Conservation (phyloP, 1,140 invertebrate genomes). For the Anagrus nilaparvatae region DNA sequence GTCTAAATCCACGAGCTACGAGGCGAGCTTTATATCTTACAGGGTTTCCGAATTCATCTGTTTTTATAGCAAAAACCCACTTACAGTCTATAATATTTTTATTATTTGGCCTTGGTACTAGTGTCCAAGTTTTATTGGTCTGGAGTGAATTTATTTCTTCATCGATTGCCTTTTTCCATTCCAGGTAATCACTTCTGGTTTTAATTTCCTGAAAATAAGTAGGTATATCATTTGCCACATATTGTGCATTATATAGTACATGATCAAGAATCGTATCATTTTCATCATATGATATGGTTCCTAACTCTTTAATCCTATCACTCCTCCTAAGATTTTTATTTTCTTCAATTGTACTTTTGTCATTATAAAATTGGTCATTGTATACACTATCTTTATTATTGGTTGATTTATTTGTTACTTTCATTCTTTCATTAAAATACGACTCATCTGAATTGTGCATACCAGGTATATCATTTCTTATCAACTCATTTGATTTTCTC, state of each 20-base stretch:
- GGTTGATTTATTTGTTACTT: not conserved
- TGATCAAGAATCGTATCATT: slow-evolving; percentile 4
- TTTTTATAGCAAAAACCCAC: too few species aligned
- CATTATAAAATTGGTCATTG: too few species aligned
- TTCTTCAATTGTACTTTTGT: slow-evolving; percentile 4
- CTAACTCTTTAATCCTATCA: slow-evolving; percentile 23
- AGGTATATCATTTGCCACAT: slow-evolving; percentile 16
- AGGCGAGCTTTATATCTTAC: slow-evolving; percentile 34
- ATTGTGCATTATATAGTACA: slow-evolving; percentile 18
- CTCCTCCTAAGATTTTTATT: slow-evolving; percentile 26
- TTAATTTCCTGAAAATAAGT: slow-evolving; percentile 28
- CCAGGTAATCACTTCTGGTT: slow-evolving; percentile 19
- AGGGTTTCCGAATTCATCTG: slow-evolving; percentile 27
- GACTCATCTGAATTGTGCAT: not conserved
- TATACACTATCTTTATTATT: not conserved
- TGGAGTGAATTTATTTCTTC: slow-evolving; percentile 31
- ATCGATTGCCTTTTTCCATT: slow-evolving; percentile 31
- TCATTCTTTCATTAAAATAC: not conserved
- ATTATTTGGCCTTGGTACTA: slow-evolving; percentile 30
- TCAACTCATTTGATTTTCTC: not conserved
- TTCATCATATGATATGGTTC: slow-evolving; percentile 21
- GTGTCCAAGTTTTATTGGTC: slow-evolving; percentile 32
- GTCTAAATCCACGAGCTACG: slow-evolving; percentile 35
- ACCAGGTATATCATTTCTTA: not conserved
- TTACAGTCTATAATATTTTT: too few species aligned